Base-by-base conservation (phyloP, 2,797 vertebrate species). In the Pachyuromys duprasi region DNA sequence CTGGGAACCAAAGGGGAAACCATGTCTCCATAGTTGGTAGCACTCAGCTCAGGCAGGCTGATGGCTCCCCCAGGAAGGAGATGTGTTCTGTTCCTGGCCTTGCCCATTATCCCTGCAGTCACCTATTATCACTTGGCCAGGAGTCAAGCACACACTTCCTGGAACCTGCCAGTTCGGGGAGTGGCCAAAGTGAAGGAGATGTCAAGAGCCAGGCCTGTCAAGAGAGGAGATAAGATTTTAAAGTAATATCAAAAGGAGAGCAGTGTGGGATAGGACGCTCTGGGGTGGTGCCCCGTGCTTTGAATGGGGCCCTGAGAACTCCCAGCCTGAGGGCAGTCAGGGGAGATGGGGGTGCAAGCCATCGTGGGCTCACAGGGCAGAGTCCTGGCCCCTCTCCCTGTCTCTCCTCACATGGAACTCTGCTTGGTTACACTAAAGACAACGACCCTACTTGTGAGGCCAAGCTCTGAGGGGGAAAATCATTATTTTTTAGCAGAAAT, bases 401-500 rank as follows among this genome's bases (percentile, higher is more conserved):
- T 15, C 1, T 3, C 84, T 36, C 45, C 36, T 55, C 45, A 5
- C 0, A 5, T 6, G 55, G 11, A 14, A 39, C 86, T 45, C 13
- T 15, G 17, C 55, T 74, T 39, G 24, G 13, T 53, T 79, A 42
- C 92, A 42, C 8, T 57, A 86, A 75, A 94, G 80, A 42, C 31
- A 13, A 36, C 3, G 80, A 36, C n/a, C 90, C 80, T 20, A 1
- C 72, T 33, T n/a, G 42, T n/a, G 9, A 33, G 94, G 94, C 79
- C 86, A 82, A 45, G 13, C 74, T 91, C 91, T 12, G 62, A 86
- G 79, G 89, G 86, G n/a, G 18, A 13, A 78, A 86, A 86, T 36
- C 24, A 92, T 78, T 60, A 62, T n/a, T 93, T 91, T 74, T 79
- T 79, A 87, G 94, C 60, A 88, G 92, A 75, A 67, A 9, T 76